phyloP scores from a whole-genome alignment of 2,888 invertebrate species.

The Sarcophaga carnaria region DNA sequence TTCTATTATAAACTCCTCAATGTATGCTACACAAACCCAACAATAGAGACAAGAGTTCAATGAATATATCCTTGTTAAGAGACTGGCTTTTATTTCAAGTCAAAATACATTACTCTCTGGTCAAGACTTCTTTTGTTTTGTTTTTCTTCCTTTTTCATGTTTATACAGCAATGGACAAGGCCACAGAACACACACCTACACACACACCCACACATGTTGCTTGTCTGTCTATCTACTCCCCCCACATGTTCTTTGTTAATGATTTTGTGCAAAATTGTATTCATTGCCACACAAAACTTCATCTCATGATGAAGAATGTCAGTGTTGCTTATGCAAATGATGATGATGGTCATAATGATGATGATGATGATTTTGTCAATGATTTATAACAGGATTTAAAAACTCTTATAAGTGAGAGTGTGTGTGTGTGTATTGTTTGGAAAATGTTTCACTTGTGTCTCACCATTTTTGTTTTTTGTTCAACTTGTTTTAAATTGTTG shows the following conservation, averaged over 20 bases:
- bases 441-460: slow-evolving; percentile 4
- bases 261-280: slow-evolving; percentile 56
- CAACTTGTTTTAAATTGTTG: too few relatives aligned
- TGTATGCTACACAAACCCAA: not conserved
- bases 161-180: too few relatives aligned
- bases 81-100: not conserved
- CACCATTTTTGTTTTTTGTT: not conserved
- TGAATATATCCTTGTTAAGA: slow-evolving; percentile 5
- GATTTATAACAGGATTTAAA: slow-evolving; percentile 59
- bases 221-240: slow-evolving; percentile 1
- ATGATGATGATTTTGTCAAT: slow-evolving; percentile 53
- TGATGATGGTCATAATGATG: not conserved
- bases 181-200: not conserved
- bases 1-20: not conserved
- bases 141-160: too few relatives aligned
- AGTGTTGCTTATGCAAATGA: not conserved
- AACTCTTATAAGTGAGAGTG: not conserved
- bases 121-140: not conserved
- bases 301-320: slow-evolving; percentile 31
- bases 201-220: not conserved
- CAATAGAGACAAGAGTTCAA: not conserved
- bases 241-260: slow-evolving; percentile 41
- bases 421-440: not conserved
- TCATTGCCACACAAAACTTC: slow-evolving; percentile 56
- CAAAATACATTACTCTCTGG: not conserved